A percentile compares a stretch with the other conserved stretches of the same genome.
Evolutionary conservation across 2,113 vertebrate species (phyloP).

Genomic region (Lepus europaeus): DNA sequence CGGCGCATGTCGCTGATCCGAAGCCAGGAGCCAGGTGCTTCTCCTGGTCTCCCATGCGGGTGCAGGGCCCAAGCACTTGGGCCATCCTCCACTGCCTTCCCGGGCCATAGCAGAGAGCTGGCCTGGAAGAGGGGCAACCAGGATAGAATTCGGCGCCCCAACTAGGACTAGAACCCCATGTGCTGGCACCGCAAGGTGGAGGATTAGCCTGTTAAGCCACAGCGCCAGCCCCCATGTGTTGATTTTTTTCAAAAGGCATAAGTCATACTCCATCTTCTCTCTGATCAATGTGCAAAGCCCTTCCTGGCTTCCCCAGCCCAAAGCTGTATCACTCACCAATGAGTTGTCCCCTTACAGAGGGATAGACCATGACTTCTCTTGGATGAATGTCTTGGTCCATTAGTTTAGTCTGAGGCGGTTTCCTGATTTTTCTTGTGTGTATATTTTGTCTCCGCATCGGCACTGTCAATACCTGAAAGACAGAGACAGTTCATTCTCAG

Average conservation of each 20-base stretch:
- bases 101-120: too few species aligned
- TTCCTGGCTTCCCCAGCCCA: slow-evolving; percentile 14
- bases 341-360: slow-evolving; percentile 6
- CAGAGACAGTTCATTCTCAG: slow-evolving; percentile 47
- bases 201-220: too few species aligned
- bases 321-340: slow-evolving; percentile 3
- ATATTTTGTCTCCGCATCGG: slow-evolving; percentile 58
- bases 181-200: too few species aligned
- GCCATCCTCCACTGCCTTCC: too few species aligned
- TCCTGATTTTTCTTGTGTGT: slow-evolving; percentile 23
- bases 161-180: too few species aligned
- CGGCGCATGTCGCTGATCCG: too few species aligned
- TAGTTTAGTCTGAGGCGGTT: slow-evolving; percentile 44
- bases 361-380: not conserved
- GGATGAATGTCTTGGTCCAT: slow-evolving; percentile 9
- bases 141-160: too few species aligned
- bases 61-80: too few species aligned
- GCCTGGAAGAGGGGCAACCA: too few species aligned
- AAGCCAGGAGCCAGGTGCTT: too few species aligned
- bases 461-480: slow-evolving; percentile 53
- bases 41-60: too few species aligned
- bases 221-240: not conserved
- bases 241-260: slow-evolving; percentile 49
- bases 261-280: not conserved
- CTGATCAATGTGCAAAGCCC: slow-evolving; percentile 41